Conservation (phyloP, 2,888 invertebrate genomes). For the Philopedon plagiatum region DNA sequence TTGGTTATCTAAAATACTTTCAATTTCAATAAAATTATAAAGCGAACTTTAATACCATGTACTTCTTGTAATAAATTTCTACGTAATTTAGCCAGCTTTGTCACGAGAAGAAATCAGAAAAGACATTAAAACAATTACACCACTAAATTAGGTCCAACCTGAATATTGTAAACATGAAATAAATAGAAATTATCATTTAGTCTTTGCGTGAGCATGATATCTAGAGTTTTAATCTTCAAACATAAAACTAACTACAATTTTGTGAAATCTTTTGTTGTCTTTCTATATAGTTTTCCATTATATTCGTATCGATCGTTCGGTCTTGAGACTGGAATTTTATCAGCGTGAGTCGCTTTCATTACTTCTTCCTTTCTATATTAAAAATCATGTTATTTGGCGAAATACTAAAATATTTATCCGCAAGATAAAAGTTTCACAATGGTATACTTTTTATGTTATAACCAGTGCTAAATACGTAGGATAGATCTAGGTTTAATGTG, state of each 20-base stretch:
- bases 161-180: not conserved
- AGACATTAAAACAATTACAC: constrained; percentile 1
- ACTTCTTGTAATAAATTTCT: not conserved
- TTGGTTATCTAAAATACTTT: too few species aligned
- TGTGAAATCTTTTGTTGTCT: not conserved
- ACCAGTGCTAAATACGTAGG: too few species aligned
- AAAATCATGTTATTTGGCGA: too few species aligned
- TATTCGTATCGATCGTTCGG: not conserved
- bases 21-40: too few species aligned
- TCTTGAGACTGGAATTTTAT: too few species aligned
- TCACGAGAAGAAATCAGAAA: not conserved
- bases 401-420: too few species aligned
- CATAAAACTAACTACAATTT: not conserved
- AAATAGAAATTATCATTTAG: not conserved
- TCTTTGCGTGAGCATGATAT: not conserved
- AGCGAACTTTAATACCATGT: not conserved
- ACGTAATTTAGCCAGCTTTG: not conserved
- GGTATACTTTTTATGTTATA: too few species aligned
- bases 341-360: too few species aligned
- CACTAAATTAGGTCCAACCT: not conserved
- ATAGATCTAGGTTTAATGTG: too few species aligned
- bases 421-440: too few species aligned
- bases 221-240: not conserved
- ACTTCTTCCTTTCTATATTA: too few species aligned
- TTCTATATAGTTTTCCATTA: not conserved